A percentile compares a stretch with the other conserved stretches of the same genome.
Conservation (phyloP, 2,797 vertebrate genomes). For the Falco berigora region DNA sequence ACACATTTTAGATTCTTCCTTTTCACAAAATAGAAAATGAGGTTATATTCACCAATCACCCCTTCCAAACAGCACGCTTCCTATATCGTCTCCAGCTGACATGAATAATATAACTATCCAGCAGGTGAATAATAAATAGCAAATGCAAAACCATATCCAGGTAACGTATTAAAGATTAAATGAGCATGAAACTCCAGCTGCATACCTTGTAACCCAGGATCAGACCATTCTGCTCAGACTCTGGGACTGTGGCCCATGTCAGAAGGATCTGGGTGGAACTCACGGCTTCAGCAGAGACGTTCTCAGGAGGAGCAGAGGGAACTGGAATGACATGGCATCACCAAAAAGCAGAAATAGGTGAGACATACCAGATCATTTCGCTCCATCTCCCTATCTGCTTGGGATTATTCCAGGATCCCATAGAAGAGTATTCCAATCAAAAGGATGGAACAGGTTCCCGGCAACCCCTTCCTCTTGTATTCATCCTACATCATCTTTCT, state of each 20-base stretch:
- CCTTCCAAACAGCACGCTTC: background rate
- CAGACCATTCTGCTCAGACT: constrained; percentile 85
- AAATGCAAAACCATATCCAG: background rate
- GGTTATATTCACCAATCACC: background rate
- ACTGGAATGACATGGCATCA: constrained; percentile 66
- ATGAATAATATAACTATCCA: background rate
- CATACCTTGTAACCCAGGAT: constrained; percentile 92
- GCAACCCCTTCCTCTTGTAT: background rate
- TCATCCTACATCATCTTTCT: background rate
- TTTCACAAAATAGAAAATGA: background rate
- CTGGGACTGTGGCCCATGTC: constrained; percentile 84
- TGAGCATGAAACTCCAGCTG: background rate
- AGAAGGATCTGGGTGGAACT: constrained; percentile 90
- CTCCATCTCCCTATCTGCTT: background rate
- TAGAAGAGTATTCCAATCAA: background rate
- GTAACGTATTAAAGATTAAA: background rate
- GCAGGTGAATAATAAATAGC: background rate
- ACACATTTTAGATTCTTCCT: background rate
- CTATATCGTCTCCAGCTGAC: background rate
- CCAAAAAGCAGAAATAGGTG: background rate
- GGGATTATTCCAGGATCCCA: background rate
- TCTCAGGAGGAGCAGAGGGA: constrained; percentile 86
- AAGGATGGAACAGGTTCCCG: background rate
- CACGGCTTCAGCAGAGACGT: constrained; percentile 86
- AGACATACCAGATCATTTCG: background rate